Evolutionary conservation across 2,113 vertebrate genomes (phyloP), one percentile per base, ranked within the genome.

Genomic region (Gadus macrocephalus): DNA sequence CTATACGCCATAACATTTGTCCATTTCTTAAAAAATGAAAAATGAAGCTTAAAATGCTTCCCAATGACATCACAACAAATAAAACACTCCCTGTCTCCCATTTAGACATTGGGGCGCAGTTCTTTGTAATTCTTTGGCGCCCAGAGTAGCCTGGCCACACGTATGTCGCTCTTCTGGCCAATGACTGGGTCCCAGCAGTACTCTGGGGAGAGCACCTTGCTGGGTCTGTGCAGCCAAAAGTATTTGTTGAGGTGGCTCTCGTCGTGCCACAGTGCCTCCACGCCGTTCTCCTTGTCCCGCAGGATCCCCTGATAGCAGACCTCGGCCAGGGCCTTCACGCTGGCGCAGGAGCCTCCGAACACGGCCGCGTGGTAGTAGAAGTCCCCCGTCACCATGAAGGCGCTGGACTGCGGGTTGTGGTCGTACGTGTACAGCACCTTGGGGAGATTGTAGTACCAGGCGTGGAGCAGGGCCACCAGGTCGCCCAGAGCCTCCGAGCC

Each of bases 191-290:
- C 88, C 93, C 93, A 94, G 86, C 93, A 93, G 79, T 92, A 93
- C 85, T 94, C 93, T 0, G 93, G 93, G 1, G 93, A 94, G 15
- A 94, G 89, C 66, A 94, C 61, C 74, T 87, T 92, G 72, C 86
- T 82, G 7, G 93, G 93, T 65, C 93, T 92, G 67, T 89, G 71
- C 7, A 89, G 64, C 89, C 87, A 90, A 42, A 93, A 77, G 78
- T 90, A 93, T 71, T 90, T 93, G 79, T 93, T 94, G 28, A 94
- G 90, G 67, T 94, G 93, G 68, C 93, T 94, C 81, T 94, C 91
- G 1, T 94, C 92, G 0, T 94, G 93, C 93, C 93, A 94, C 65
- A 78, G 66, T 1, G 92, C 93, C 86, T 94, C 92, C 62, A 94
- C 68, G 0, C 87, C 74, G 0, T 87, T 88, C 59, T 14, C 1